Percentiles rank a stretch among this genome's conserved stretches.
Evolutionary conservation across 1,140 invertebrate genomes (phyloP).

Genomic region (Colletes gigas): DNA sequence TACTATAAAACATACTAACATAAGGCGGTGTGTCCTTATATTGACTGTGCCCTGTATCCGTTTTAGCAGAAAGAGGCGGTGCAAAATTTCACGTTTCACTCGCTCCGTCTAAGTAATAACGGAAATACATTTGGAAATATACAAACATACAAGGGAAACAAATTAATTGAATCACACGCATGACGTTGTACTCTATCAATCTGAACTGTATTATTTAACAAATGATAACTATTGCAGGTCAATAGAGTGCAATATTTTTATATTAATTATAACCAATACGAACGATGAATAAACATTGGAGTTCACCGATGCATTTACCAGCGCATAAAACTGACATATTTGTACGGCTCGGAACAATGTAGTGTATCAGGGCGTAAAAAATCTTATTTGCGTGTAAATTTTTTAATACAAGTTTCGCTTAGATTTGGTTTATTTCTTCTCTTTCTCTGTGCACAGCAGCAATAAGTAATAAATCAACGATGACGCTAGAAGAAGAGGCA

Average conservation of each 20-base stretch:
- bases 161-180: slow-evolving; percentile 34
- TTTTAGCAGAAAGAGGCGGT: slow-evolving; percentile 65
- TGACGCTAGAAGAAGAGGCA: slow-evolving; percentile 40
- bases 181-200: slow-evolving; percentile 48
- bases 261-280: slow-evolving; percentile 47
- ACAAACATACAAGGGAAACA: slow-evolving; percentile 18
- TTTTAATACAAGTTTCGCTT: slow-evolving; percentile 9
- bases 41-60: slow-evolving; percentile 44
- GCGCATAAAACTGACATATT: slow-evolving; percentile 19
- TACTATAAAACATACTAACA: slow-evolving; percentile 54
- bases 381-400: slow-evolving; percentile 35
- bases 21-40: slow-evolving; percentile 48
- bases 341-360: slow-evolving; percentile 30
- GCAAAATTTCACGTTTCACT: slow-evolving; percentile 46
- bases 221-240: slow-evolving; percentile 49
- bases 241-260: slow-evolving; percentile 64
- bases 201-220: slow-evolving; percentile 51
- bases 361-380: slow-evolving; percentile 40
- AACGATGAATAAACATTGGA: slow-evolving; percentile 41
- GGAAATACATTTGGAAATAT: slow-evolving; percentile 7
- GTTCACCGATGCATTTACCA: slow-evolving; percentile 30
- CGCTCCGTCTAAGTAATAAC: background rate
- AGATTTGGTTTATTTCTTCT: slow-evolving; percentile 46
- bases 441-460: slow-evolving; percentile 41
- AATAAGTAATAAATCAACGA: slow-evolving; percentile 44